Evolutionary conservation across 2,797 vertebrate genomes (phyloP), one percentile per base, ranked within the genome.

Genomic region (Acrocephalus scirpaceus): DNA sequence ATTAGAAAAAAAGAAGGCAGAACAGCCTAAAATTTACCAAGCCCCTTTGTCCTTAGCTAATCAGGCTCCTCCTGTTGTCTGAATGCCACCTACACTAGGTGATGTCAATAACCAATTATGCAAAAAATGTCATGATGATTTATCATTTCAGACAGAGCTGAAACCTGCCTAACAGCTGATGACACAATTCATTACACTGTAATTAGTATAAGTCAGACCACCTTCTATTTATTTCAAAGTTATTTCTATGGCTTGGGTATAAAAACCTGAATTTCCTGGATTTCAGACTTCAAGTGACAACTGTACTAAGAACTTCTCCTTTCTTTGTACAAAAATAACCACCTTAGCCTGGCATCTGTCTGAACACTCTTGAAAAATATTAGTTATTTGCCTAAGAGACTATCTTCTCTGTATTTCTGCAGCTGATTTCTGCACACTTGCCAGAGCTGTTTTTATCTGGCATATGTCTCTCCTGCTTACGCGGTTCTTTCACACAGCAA

Each of bases 391-490:
- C 74, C 50, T 32, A 75, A 80, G 32, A 58, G 25, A 92, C 73
- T 45, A 78, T 25, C 34, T 16, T 72, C 44, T 50, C 25, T 90
- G 51, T 76, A 70, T 73, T 81, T 71, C 88, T 87, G 74, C 86
- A 76, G 77, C 45, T 90, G 51, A 51, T 67, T 86, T 75, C 20
- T 61, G 73, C 60, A 51, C 0, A 1, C 48, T 70, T 73, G 88
- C 62, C 85, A 84, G 79, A 65, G 79, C 87, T 90, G 87, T 18
- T 89, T 93, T 92, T 56, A 88, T 86, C 42, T 88, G 70, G 78
- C 81, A 51, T 50, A 67, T 67, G 45, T 78, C 82, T 64, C 82
- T 90, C 60, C 74, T 91, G 93, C 94, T 89, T 82, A 76, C 1
- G 6, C 69, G 88, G 64, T 69, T 93, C 81, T 57, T 87, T 83